Percentiles rank a stretch among this genome's conserved stretches.
phyloP scores from a whole-genome alignment of 2,888 invertebrate genomes.

The Tachina grossa region DNA sequence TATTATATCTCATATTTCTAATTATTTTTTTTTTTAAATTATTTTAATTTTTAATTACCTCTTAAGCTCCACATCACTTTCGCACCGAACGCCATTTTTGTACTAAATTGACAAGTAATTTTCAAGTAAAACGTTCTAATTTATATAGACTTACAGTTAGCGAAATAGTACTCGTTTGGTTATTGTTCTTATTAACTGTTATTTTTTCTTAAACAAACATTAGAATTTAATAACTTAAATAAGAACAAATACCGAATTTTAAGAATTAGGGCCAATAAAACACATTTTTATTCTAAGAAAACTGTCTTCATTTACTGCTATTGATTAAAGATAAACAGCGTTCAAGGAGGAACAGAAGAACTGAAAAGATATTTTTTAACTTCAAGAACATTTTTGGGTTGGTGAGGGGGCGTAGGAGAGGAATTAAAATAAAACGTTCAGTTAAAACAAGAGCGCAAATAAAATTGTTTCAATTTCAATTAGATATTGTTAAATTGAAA shows the following conservation, averaged over 20 bases:
- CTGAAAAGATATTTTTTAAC: background rate
- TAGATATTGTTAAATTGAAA: background rate
- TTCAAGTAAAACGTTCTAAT: background rate
- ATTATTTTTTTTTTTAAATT: background rate
- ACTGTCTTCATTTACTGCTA: background rate
- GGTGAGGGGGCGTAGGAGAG: background rate
- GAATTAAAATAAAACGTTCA: background rate
- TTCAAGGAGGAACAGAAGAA: background rate
- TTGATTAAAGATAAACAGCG: slow-evolving; percentile 28
- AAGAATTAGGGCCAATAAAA: slow-evolving; percentile 17
- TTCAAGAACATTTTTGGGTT: background rate
- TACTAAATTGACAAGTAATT: slow-evolving; percentile 38
- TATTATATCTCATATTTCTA: background rate
- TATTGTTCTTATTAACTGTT: slow-evolving; percentile 4
- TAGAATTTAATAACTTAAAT: slow-evolving; percentile 34
- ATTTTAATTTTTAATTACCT: slow-evolving; percentile 54
- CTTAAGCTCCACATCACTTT: slow-evolving; percentile 46
- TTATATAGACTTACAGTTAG: slow-evolving; percentile 29
- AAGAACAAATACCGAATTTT: background rate
- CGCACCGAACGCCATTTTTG: slow-evolving; percentile 32
- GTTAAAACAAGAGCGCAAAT: background rate
- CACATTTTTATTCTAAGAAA: slow-evolving; percentile 41
- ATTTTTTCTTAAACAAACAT: slow-evolving; percentile 43
- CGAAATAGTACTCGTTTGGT: background rate
- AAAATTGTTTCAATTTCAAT: background rate